Conservation (phyloP, 2,113 vertebrate species). For the Cyprinodon brontotheroides region DNA sequence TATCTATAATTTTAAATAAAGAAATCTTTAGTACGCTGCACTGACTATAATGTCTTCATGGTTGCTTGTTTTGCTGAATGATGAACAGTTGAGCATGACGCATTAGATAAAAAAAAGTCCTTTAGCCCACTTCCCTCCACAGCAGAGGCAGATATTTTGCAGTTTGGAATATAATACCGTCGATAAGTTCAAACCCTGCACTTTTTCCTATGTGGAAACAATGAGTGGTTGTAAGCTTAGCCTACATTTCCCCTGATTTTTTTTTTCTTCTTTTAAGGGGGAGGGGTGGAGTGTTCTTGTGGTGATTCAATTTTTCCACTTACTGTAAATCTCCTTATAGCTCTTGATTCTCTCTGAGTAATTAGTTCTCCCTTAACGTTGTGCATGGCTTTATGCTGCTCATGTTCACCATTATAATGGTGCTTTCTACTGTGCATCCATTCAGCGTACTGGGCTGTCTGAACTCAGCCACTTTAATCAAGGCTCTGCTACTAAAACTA, state of each 20-base stretch:
- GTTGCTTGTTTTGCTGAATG: conserved; percentile 10
- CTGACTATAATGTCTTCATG: not conserved
- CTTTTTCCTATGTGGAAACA: conserved; percentile 78
- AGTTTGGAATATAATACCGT: conserved; percentile 46
- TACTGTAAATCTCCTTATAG: conserved; percentile 59
- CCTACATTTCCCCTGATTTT: conserved; percentile 73
- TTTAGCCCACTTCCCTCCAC: conserved; percentile 45
- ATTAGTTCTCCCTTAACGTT: conserved; percentile 37
- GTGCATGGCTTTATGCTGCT: conserved; percentile 16
- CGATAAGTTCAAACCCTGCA: conserved; percentile 44
- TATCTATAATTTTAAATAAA: no score
- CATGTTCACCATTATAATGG: not conserved
- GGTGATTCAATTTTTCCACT: conserved; percentile 77
- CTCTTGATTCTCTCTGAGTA: conserved; percentile 48
- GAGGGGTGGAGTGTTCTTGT: conserved; percentile 56
- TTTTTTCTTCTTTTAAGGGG: conserved; percentile 24
- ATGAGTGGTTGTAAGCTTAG: conserved; percentile 61
- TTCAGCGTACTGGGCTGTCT: not conserved
- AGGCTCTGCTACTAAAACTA: conserved; percentile 22
- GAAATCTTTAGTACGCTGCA: not conserved
- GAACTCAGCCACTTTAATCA: conserved; percentile 16
- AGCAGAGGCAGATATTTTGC: conserved; percentile 40
- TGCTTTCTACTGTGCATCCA: not conserved
- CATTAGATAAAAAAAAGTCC: conserved; percentile 1
- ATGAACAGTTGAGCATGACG: conserved; percentile 12